phyloP scores from a whole-genome alignment of 2,113 vertebrate genomes.

The Dicerorhinus sumatrensis region DNA sequence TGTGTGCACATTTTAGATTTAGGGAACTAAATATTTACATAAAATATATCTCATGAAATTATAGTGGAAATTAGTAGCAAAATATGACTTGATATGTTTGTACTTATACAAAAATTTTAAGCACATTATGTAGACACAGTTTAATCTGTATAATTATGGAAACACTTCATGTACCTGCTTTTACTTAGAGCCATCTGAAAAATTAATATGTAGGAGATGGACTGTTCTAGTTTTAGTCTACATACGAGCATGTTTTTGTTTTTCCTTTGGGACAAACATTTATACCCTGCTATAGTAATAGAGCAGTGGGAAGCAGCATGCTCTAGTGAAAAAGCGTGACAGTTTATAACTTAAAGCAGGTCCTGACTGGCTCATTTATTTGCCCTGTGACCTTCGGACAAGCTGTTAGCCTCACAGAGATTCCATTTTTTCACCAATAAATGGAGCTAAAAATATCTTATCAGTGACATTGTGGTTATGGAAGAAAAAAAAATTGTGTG shows the following conservation, averaged over 20 bases:
- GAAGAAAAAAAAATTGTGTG: not conserved
- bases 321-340: not conserved
- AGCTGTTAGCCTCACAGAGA: not conserved
- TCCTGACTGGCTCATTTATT: not conserved
- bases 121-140: not conserved
- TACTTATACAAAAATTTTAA: not conserved
- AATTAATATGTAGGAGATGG: not conserved
- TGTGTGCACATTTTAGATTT: not conserved
- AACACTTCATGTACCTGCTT: not conserved
- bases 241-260: not conserved
- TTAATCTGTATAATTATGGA: not conserved
- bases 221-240: not conserved
- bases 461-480: not conserved
- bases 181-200: conserved; percentile 11
- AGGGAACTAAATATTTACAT: not conserved
- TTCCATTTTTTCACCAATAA: not conserved
- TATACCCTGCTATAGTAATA: not conserved
- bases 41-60: not conserved
- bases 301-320: not conserved
- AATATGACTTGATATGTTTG: not conserved
- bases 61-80: conserved; percentile 37
- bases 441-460: not conserved
- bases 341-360: not conserved
- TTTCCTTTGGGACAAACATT: conserved; percentile 7
- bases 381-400: not conserved